phyloP scores from a whole-genome alignment of 1,140 invertebrate species.

The Subanguina moxae region DNA sequence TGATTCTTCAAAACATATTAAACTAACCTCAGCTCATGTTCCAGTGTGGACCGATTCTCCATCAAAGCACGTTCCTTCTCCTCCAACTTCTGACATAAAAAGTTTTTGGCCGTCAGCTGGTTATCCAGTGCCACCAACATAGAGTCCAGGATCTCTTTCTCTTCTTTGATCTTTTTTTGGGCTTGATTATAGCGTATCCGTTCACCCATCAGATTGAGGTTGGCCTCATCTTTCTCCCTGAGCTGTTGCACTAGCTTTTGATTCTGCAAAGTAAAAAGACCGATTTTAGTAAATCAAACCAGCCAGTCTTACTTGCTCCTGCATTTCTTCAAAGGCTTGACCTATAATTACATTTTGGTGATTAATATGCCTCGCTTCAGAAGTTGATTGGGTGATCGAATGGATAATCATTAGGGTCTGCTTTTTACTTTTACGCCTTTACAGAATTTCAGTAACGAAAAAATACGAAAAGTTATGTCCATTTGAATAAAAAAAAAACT shows the following conservation, averaged over 20 bases:
- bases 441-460: no score
- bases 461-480: no score
- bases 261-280: slow-evolving; percentile 71
- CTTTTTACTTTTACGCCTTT: no score
- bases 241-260: slow-evolving; percentile 89
- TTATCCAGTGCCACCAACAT: slow-evolving; percentile 35
- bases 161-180: slow-evolving; percentile 36
- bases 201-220: slow-evolving; percentile 98
- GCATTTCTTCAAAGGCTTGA: slow-evolving; percentile 97
- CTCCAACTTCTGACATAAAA: slow-evolving; percentile 86
- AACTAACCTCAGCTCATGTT: slow-evolving; percentile 69
- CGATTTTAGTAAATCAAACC: background rate
- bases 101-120: slow-evolving; percentile 89
- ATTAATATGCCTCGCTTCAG: no score
- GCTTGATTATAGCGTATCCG: slow-evolving; percentile 48
- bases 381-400: no score
- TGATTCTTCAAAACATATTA: background rate
- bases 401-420: no score
- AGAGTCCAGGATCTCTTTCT: slow-evolving; percentile 37
- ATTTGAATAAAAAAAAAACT: no score
- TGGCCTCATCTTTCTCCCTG: slow-evolving; percentile 95
- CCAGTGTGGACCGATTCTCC: slow-evolving; percentile 82
- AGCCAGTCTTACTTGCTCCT: slow-evolving; percentile 92
- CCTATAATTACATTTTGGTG: background rate
- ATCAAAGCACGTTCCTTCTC: slow-evolving; percentile 92